These are phyloP conservation scores for Axea sp. DNA, from an alignment of 2,888 invertebrate genomes.

Conservation along the genomic window DNA sequence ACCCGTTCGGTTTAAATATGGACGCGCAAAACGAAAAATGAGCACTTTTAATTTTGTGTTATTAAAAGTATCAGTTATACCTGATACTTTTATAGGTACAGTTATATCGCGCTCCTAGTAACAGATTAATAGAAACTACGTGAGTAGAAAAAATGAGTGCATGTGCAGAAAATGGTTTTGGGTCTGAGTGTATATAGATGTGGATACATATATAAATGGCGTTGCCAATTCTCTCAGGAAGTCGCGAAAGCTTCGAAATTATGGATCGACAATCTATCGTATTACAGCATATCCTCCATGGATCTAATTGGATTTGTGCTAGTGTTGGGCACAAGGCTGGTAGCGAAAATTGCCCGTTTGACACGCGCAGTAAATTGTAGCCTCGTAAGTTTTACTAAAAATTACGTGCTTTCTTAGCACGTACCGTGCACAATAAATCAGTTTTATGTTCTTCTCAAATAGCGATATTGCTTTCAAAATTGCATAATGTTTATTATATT, in stretches of 20 bases:
- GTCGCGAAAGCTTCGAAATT: slow-evolving; percentile 61
- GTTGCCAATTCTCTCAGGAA: slow-evolving; percentile 59
- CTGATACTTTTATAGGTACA: slow-evolving; percentile 34
- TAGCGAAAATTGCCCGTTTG: slow-evolving; percentile 63
- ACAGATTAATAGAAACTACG: slow-evolving; percentile 56
- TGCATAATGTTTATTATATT: slow-evolving; percentile 56
- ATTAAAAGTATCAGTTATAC: slow-evolving; percentile 49
- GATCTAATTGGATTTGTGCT: slow-evolving; percentile 65
- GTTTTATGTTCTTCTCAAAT: slow-evolving; percentile 54
- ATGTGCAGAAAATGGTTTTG: slow-evolving; percentile 56
- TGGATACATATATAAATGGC: slow-evolving; percentile 41
- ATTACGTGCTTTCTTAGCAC: slow-evolving; percentile 64
- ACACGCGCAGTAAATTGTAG: slow-evolving; percentile 63
- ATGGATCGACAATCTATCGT: slow-evolving; percentile 63
- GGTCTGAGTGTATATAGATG: slow-evolving; percentile 21
- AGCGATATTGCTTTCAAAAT: slow-evolving; percentile 38
- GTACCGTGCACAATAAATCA: slow-evolving; percentile 60
- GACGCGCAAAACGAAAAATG: slow-evolving; percentile 2
- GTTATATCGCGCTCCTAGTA: slow-evolving; percentile 45
- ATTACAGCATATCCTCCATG: slow-evolving; percentile 60
- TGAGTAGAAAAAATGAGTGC: slow-evolving; percentile 48
- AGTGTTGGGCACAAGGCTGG: slow-evolving; percentile 58
- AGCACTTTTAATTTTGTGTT: slow-evolving; percentile 28
- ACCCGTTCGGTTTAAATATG: background rate
- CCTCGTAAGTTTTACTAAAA: slow-evolving; percentile 64